Evolutionary conservation across 1,140 invertebrate species (phyloP), one percentile per base, ranked within the genome.

Genomic region (Drosophila pectinifera): DNA sequence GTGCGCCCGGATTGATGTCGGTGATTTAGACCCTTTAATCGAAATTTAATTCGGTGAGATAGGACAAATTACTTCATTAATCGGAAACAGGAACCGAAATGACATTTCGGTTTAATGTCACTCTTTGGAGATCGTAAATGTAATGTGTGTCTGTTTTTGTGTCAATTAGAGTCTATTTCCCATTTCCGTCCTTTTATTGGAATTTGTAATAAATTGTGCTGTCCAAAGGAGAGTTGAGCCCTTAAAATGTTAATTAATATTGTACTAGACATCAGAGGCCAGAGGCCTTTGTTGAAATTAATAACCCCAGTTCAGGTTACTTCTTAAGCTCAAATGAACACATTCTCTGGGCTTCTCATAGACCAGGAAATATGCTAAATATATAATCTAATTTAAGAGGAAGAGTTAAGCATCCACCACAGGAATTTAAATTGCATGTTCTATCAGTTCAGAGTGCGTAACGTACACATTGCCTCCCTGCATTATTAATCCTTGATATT

Each of bases 1-100:
- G 41, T 22, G 36, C 26, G 38, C n/a, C 28, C 18, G 26, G 42
- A 57, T 70, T 70, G 67, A 70, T 41, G 49, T 46, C 13, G 49
- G 34, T 20, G 45, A 26, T 31, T 41, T 65, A 68, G 61, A 64
- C 24, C 59, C 24, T 20, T 13, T n/a, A 46, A 57, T 70, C 24
- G 49, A n/a, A 63, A 70, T 68, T 69, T 39, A n/a, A 65, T 69
- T 68, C 34, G 2, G 0, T 7, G 10, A 28, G 48, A 68, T 39
- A 55, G 18, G n/a, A 69, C 26, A 70, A 70, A 57, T 70, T 57
- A 48, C 64, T 69, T 70, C 64, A 70, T 70, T 70, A 57, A 70
- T 26, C 49, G 26, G 46, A 70, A 48, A 34, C 34, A 39, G 16
- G 16, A 34, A 49, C 63, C 14, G 45, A 11, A 64, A 64, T 16